Evolutionary conservation across 2,888 invertebrate genomes (phyloP), one percentile per base, ranked within the genome.

Genomic region (Cyclophora albipunctata): DNA sequence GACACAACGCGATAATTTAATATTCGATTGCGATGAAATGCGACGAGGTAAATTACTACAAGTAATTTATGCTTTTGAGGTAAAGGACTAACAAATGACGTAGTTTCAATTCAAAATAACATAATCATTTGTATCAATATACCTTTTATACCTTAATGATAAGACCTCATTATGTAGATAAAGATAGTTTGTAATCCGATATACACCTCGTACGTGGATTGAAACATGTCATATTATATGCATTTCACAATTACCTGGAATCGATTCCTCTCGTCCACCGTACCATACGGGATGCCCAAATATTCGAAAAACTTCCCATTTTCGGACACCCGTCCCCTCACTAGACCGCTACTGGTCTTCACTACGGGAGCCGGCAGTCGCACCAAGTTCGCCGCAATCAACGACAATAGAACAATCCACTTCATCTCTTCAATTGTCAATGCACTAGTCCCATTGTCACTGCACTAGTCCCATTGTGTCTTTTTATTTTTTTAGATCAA

Each of bases 211-310:
- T 20, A 20, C 20, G 1, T 20, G 20, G 2, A 20, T 20, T 20
- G 20, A 20, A 20, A 20, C 20, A 20, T 20, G 20, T 20, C 2
- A 20, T 2, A 20, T 20, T 20, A 20, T 20, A 20, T 20, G 20
- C 20, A 20, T 20, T 20, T 20, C 20, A 20, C 20, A 7, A 33
- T 62, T 45, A 84, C 86, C 82, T 80, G 78, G 59, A 86, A 88
- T 6, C 87, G 65, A 48, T 87, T 88, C 1, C 53, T 67, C 2
- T 73, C 71, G 42, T 75, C 67, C 34, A 87, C 86, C 0, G 71
- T 74, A 1, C 73, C 87, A 51, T 88, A 88, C 0, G 87, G 87
- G 45, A 88, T 78, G 1, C 87, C 87, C 47, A 81, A 71, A 71
- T 82, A 88, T 58, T 80, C 75, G 69, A 75, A 73, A 59, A 80